A percentile compares a stretch with the other conserved stretches of the same genome.
Conservation (phyloP, 2,797 vertebrate genomes). For the Enteromius fasciolatus region DNA sequence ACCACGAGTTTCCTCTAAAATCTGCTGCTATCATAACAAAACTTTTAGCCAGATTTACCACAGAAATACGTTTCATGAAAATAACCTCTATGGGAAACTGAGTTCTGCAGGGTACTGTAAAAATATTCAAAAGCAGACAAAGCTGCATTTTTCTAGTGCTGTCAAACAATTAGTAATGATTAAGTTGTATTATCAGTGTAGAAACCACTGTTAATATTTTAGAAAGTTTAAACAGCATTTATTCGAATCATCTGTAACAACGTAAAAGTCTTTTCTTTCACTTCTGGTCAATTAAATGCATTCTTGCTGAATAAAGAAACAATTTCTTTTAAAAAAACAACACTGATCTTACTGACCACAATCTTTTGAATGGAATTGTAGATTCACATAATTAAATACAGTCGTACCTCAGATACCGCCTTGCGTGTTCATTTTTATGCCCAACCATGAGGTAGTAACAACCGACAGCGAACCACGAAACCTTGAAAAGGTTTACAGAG, state of each 20-base stretch:
- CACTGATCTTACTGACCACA: background rate
- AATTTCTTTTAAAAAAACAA: background rate
- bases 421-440: constrained; percentile 97
- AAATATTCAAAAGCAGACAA: background rate
- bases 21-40: background rate
- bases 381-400: background rate
- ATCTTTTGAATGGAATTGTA: background rate
- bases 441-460: constrained; percentile 99
- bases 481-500: constrained; percentile 61
- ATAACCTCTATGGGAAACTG: too few species aligned
- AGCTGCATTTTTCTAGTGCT: background rate
- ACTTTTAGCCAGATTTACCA: constrained; percentile 13
- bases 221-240: background rate
- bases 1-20: constrained; percentile 4
- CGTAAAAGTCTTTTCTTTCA: background rate
- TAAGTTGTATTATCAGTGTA: background rate
- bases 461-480: constrained; percentile 95
- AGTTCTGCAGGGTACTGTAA: background rate
- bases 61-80: background rate
- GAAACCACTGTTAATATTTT: background rate
- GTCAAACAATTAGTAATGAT: too few species aligned
- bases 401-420: constrained; percentile 92
- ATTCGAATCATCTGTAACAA: background rate
- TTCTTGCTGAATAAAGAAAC: background rate
- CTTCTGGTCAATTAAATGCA: background rate